A percentile compares a stretch with the other conserved stretches of the same genome.
Conservation (phyloP, 2,113 vertebrate genomes). For the Esox niger region DNA sequence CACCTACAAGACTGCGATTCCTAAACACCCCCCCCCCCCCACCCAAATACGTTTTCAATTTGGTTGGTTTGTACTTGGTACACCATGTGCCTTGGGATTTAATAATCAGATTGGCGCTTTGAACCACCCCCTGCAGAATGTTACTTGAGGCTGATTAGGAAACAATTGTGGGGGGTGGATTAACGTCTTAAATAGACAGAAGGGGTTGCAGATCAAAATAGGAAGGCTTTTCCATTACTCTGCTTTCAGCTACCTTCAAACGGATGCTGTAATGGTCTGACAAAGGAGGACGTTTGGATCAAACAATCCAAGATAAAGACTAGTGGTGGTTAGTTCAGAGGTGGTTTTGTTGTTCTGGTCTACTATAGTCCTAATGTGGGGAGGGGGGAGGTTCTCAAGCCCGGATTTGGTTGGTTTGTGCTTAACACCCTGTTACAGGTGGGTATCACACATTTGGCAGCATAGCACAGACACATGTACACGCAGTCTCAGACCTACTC, state of each 20-base stretch:
- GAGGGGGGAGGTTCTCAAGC: not conserved
- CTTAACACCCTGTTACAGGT: not conserved
- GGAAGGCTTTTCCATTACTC: not conserved
- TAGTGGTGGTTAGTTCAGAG: not conserved
- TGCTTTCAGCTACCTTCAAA: not conserved
- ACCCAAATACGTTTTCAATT: not conserved
- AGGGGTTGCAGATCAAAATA: not conserved
- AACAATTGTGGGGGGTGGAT: not conserved
- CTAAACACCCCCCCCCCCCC: no score
- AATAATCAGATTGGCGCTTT: constrained; percentile 1
- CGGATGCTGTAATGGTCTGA: not conserved
- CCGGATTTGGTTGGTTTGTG: not conserved
- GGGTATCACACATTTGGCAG: not conserved
- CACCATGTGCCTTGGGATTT: not conserved
- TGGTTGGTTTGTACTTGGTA: not conserved
- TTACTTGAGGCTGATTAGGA: not conserved
- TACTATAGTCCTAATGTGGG: not conserved
- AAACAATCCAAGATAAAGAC: not conserved
- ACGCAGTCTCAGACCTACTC: not conserved
- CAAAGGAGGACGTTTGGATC: not conserved
- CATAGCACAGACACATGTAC: not conserved
- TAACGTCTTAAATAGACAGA: not conserved
- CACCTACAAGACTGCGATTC: no score
- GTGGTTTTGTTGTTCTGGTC: not conserved
- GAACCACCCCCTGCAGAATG: not conserved